phyloP scores from a whole-genome alignment of 2,797 vertebrate genomes.

The Liparis tanakae region DNA sequence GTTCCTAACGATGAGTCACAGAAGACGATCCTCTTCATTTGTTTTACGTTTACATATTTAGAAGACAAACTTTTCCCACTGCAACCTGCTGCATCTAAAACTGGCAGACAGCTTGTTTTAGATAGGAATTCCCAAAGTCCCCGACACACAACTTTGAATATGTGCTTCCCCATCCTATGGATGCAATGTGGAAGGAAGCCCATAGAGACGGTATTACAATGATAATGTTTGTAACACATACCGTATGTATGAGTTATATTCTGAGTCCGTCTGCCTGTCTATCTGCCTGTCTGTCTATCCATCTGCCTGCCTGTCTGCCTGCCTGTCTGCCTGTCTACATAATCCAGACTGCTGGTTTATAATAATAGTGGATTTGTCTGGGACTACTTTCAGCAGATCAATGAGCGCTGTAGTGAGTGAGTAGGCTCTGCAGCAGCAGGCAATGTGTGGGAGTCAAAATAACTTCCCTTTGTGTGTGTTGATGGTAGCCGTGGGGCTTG shows the following conservation, averaged over 20 bases:
- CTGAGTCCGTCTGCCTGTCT: too few relatives aligned
- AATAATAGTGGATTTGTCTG: not conserved
- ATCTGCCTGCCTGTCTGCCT: too few relatives aligned
- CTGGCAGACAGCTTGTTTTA: too few relatives aligned
- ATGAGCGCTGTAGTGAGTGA: not conserved
- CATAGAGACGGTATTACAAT: too few relatives aligned
- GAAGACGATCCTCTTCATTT: not conserved
- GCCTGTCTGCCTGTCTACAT: too few relatives aligned
- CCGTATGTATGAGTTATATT: too few relatives aligned
- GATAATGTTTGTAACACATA: too few relatives aligned
- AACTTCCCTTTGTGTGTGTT: not conserved
- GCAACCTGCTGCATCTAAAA: not conserved
- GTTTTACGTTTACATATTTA: not conserved
- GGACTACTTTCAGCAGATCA: not conserved
- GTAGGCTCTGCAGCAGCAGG: not conserved
- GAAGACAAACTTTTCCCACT: not conserved
- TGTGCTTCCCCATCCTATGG: not conserved
- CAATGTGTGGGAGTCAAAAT: conserved; percentile 4
- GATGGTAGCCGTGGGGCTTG: not conserved
- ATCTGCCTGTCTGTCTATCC: too few relatives aligned
- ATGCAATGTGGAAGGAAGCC: not conserved
- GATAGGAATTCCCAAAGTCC: too few relatives aligned
- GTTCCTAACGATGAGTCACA: not conserved
- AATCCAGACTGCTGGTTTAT: not conserved
- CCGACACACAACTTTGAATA: not conserved